Conservation (phyloP, 2,888 invertebrate species). For the Listrodromus nycthemerus region DNA sequence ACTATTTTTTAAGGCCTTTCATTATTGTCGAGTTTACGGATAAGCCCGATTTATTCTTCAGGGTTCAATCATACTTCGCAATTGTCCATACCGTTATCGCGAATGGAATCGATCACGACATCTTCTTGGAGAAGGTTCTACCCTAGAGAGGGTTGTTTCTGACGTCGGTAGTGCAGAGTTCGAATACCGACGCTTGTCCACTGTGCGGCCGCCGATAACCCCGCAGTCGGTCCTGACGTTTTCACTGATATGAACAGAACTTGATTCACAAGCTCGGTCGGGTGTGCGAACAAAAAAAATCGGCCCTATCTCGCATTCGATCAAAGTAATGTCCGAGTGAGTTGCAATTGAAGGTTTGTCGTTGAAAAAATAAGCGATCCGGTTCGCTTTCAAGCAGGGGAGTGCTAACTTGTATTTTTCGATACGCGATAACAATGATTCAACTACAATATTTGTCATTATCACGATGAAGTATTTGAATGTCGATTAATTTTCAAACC, state of each 20-base stretch:
- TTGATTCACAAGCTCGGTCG: conserved; percentile 7
- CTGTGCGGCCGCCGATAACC: neutral
- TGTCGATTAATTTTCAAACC: conserved; percentile 34
- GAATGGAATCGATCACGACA: conserved; percentile 25
- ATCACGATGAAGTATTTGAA: conserved; percentile 21
- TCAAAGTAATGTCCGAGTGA: neutral
- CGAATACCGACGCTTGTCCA: conserved; percentile 48
- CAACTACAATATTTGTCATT: conserved; percentile 27
- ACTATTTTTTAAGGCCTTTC: conserved; percentile 49
- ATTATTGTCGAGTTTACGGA: conserved; percentile 63
- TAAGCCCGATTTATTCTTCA: conserved; percentile 8
- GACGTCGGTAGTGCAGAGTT: conserved; percentile 48
- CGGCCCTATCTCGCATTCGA: neutral
- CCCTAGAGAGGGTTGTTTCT: conserved; percentile 29
- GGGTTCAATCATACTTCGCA: conserved; percentile 25
- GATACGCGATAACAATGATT: neutral
- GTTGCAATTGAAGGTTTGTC: neutral
- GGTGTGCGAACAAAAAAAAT: neutral
- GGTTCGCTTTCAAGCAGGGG: neutral
- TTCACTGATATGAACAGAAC: conserved; percentile 3
- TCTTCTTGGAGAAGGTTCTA: conserved; percentile 15
- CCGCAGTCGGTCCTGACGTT: conserved; percentile 42
- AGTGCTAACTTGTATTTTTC: neutral
- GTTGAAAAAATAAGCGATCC: neutral
- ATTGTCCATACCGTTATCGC: neutral